phyloP scores from a whole-genome alignment of 2,113 vertebrate genomes.

The Alligator mississippiensis region DNA sequence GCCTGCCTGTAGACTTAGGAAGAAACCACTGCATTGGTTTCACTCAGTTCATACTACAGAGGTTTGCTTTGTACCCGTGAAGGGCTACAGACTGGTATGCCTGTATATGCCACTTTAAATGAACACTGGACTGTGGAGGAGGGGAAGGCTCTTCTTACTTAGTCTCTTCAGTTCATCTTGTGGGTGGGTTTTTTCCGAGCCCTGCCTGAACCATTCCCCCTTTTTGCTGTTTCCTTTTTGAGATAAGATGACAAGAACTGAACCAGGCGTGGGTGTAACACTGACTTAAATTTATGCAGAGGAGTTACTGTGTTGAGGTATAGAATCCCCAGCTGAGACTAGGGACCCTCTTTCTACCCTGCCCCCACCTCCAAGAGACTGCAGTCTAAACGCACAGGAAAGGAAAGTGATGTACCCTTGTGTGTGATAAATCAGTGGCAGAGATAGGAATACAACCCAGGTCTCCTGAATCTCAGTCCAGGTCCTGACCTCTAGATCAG shows the following conservation, averaged over 20 bases:
- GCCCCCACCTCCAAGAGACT: neutral
- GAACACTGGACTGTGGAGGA: slow-evolving; percentile 22
- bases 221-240: neutral
- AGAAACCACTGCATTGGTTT: neutral
- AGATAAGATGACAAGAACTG: neutral
- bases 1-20: fast-evolving
- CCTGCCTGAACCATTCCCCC: neutral
- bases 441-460: neutral
- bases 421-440: neutral
- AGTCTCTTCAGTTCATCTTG: neutral
- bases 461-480: neutral
- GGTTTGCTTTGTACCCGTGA: neutral
- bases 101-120: slow-evolving; percentile 26
- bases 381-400: neutral
- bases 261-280: neutral
- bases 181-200: fast-evolving
- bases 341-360: neutral
- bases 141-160: slow-evolving; percentile 18
- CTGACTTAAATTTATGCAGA: neutral
- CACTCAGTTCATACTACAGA: neutral
- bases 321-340: neutral
- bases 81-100: neutral
- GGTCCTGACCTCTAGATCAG: neutral
- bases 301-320: neutral
- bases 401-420: neutral